These are phyloP conservation scores for Porites divaricata DNA, from an alignment of 92 coral and sea anemone genomes.

Conservation along the genomic window DNA sequence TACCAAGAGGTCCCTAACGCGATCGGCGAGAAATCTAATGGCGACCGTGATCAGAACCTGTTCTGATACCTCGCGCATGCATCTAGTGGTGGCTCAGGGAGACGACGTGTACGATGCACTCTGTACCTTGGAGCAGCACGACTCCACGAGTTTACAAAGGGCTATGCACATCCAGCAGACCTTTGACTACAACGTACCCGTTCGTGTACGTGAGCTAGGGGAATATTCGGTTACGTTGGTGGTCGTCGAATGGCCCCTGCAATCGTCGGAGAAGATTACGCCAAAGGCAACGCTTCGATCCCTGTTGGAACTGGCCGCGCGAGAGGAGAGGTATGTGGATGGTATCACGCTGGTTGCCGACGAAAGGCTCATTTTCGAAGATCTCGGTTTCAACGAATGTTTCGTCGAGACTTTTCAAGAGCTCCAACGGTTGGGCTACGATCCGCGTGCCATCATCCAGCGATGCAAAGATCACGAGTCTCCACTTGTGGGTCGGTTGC, in stretches of 20 bases:
- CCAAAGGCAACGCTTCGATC: background rate
- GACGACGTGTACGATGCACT: conserved; percentile 8
- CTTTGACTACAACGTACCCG: background rate
- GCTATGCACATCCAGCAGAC: background rate
- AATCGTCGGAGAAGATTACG: background rate
- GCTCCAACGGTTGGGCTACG: background rate
- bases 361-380: background rate
- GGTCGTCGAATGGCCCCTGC: conserved; percentile 10
- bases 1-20: background rate
- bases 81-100: conserved; percentile 6
- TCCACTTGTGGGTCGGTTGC: background rate
- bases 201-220: background rate
- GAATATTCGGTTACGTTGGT: background rate
- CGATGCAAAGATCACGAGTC: background rate
- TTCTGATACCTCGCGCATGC: background rate
- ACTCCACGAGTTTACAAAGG: background rate
- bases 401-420: background rate
- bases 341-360: background rate
- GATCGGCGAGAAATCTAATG: background rate
- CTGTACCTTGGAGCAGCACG: background rate
- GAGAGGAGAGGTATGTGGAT: background rate
- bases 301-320: background rate
- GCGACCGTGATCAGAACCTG: background rate
- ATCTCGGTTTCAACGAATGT: background rate
- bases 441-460: background rate